Percentiles rank a stretch among this genome's conserved stretches.
Conservation (phyloP, 2,113 vertebrate species). For the Callipepla californica region DNA sequence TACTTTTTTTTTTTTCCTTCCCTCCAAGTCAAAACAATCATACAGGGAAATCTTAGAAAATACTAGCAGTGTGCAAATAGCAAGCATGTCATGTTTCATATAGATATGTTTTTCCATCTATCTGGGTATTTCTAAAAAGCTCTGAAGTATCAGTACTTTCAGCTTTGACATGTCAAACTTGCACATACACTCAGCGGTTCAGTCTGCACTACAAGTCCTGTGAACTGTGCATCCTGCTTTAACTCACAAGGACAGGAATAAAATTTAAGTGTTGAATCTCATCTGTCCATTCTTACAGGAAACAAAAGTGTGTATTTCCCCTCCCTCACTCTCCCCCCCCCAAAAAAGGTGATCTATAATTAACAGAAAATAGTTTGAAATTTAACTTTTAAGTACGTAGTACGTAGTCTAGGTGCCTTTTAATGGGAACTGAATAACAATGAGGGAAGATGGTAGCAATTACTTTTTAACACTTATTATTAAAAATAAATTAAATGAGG, state of each 20-base stretch:
- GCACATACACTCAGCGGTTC: background rate
- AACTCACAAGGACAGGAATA: background rate
- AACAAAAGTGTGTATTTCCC: background rate
- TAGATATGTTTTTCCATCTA: background rate
- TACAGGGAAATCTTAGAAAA: background rate
- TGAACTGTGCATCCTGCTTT: too few relatives aligned
- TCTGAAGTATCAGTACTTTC: background rate
- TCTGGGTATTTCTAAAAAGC: background rate
- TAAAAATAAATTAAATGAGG: background rate
- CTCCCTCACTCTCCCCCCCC: background rate
- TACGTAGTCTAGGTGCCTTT: background rate
- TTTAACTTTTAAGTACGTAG: background rate
- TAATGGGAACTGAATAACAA: background rate
- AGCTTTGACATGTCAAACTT: background rate
- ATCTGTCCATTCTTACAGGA: background rate
- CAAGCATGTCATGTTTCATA: background rate
- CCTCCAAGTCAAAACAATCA: background rate
- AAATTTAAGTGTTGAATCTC: background rate
- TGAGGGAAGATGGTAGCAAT: background rate
- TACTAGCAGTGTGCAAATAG: background rate
- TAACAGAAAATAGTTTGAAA: background rate
- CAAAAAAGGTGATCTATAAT: background rate
- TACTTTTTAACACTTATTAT: background rate
- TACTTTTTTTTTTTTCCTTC: background rate
- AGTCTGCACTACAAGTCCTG: background rate